Evolutionary conservation across 2,888 invertebrate species (phyloP).

Genomic region (Lasioglossum villosulum): DNA sequence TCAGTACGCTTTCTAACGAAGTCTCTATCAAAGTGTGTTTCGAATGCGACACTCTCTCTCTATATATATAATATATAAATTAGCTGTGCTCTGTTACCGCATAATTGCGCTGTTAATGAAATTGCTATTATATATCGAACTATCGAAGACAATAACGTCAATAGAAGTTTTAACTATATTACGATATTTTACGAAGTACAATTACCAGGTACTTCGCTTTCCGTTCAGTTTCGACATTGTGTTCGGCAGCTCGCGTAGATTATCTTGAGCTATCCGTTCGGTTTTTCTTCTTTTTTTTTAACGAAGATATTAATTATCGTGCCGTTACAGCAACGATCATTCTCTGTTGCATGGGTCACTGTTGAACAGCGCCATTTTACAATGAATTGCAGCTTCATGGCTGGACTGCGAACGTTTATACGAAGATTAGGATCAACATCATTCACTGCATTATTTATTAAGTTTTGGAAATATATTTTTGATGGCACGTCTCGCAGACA

Average conservation of each 20-base stretch:
- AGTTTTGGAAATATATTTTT: neutral
- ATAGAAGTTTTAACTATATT: conserved; percentile 27
- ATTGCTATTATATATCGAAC: conserved; percentile 47
- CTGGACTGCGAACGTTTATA: neutral
- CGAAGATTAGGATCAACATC: neutral
- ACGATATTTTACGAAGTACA: neutral
- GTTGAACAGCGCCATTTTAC: neutral
- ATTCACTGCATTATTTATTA: neutral
- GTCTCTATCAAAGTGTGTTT: conserved; percentile 43
- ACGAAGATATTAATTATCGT: conserved; percentile 25
- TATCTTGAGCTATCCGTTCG: conserved; percentile 19
- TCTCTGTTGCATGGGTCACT: neutral
- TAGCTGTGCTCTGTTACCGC: conserved; percentile 37
- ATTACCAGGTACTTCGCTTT: neutral
- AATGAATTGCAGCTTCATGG: neutral
- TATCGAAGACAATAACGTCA: conserved; percentile 66
- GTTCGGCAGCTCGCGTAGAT: conserved; percentile 27
- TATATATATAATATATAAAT: conserved; percentile 26
- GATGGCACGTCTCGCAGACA: neutral
- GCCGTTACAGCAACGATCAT: conserved; percentile 4
- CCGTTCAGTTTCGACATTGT: neutral
- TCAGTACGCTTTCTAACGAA: conserved; percentile 54
- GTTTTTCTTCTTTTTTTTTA: neutral
- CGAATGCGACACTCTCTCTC: conserved; percentile 35
- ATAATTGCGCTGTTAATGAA: conserved; percentile 41